Evolutionary conservation across 2,113 vertebrate species (phyloP), one percentile per base, ranked within the genome.

Genomic region (Brachirus orientalis): DNA sequence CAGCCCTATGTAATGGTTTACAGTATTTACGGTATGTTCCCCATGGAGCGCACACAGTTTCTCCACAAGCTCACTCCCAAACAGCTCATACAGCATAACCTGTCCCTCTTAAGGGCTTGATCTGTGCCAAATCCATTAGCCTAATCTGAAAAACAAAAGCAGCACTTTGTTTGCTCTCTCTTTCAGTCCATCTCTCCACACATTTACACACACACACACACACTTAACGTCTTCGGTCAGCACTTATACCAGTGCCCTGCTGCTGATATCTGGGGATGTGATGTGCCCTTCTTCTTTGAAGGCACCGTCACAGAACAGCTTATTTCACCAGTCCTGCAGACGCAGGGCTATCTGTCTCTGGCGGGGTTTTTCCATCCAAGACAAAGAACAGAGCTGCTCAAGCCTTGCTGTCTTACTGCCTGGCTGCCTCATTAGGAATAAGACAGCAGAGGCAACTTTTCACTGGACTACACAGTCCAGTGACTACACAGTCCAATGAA

Each of bases 71-170:
- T 58, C 16, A 17, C 18, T 58, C 28, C 55, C 41, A 57, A 72
- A 70, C 28, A 50, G 54, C 40, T 64, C 60, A 61, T 77, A 37
- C 77, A 77, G 67, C 72, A 73, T 64, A 85, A 75, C 64, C 44
- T 69, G 36, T 14, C 64, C 61, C 80, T 86, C 80, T 85, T 68
- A 77, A 84, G 69, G 66, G 62, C 71, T 80, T 65, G 48, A 67
- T 75, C 54, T 20, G 68, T 77, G 77, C 87, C 83, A 91, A 79
- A 74, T 82, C 78, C 88, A 90, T 90, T 90, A 87, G 79, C 9
- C 78, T 88, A 90, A 90, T 91, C 85, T 89, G 58, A 85, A 83
- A 83, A 82, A 86, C 81, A 87, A 88, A 89, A 87, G 68, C 67
- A 76, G 68, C 79, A 86, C 72, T 80, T 77, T 5, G 57, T 77